Base-by-base conservation (phyloP, 2,113 vertebrate species). In the Antennarius striatus region DNA sequence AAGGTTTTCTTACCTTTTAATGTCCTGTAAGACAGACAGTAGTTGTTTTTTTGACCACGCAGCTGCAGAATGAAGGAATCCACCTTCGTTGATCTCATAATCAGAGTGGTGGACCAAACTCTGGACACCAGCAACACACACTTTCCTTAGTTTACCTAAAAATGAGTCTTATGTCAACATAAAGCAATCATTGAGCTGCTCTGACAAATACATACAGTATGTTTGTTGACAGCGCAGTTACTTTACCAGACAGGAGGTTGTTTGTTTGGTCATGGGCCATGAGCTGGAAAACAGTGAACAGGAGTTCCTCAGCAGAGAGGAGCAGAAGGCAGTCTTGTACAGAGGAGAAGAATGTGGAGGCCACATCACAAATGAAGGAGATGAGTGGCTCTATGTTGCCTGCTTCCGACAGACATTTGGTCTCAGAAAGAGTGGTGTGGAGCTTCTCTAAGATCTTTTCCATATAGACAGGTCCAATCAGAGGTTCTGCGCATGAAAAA, bases 271-370 rank as follows among this genome's bases (percentile, higher is more conserved):
- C 94, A 85, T 96, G 94, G 71, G 95, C 95, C 43, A 93, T 96
- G 56, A 99, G 90, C 9, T 97, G 94, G 89, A 99, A 99, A 62
- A 97, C 88, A 0, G 95, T 97, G 77, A 98, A 90, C 57, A 99
- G 82, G 46, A 99, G 92, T 14, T 98, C 97, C 83, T 98, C 95
- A 4, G 97, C 94, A 2, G 98, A 95, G 10, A 93, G 87, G 59
- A 96, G 92, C 8, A 96, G 88, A 36, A 95, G 91, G 71, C 94
- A 95, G 71, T 93, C 94, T 81, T 93, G 93, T 0, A 96, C 90
- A 1, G 96, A 96, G 15, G 92, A 95, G 93, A 99, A 99, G 88
- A 98, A 98, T 29, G 94, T 94, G n/a, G 92, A 95, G 36, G 94
- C 92, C 78, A 98, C 94, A 10, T 98, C 95, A 0, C 96, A 98